Percentiles rank a stretch among this genome's conserved stretches.
Evolutionary conservation across 1,140 invertebrate genomes (phyloP).

Genomic region (Teleogryllus occipitalis): DNA sequence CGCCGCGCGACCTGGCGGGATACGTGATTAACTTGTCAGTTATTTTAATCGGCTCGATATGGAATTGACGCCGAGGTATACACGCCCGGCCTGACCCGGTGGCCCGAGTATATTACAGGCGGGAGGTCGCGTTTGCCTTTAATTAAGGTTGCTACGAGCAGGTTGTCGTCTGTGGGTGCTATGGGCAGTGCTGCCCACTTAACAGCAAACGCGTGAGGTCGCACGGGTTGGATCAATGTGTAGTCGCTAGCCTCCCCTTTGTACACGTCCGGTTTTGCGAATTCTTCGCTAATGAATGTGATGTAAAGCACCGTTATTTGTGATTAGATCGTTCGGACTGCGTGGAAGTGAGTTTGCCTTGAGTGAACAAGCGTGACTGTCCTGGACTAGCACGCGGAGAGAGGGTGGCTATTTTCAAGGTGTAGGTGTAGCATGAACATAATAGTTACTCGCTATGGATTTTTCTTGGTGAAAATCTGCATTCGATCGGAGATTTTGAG

Average conservation of each 20-base stretch:
- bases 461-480: no score
- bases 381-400: not conserved
- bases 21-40: not conserved
- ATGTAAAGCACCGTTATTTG: not conserved
- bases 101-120: not conserved
- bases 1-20: not conserved
- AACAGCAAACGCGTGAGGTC: no score
- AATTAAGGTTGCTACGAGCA: not conserved
- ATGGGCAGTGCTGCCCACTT: no score
- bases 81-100: not conserved
- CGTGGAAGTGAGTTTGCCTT: not conserved
- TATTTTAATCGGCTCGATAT: not conserved
- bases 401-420: no score
- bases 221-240: no score
- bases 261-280: no score
- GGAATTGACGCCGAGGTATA: not conserved
- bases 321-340: not conserved
- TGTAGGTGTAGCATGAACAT: no score
- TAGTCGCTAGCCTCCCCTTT: no score
- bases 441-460: no score
- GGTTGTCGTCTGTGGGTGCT: no score
- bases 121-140: not conserved
- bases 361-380: not conserved
- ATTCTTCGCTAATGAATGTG: no score
- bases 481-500: no score